A percentile compares a stretch with the other conserved stretches of the same genome.
Evolutionary conservation across 2,113 vertebrate genomes (phyloP).

Genomic region (Gila orcuttii): DNA sequence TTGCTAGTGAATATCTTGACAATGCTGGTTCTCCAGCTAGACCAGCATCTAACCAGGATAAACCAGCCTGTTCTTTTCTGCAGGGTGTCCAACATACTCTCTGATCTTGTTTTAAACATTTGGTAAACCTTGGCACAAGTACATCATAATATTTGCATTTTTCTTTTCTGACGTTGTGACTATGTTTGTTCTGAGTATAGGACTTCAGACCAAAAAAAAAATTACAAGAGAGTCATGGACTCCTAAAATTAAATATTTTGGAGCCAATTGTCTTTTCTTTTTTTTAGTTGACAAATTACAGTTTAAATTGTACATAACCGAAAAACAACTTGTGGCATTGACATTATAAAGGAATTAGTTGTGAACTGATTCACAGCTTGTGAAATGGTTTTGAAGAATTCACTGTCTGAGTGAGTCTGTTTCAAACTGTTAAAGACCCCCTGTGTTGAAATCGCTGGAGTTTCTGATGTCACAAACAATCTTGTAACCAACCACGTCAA

Average conservation of each 20-base stretch:
- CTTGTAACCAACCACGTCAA: too few relatives aligned
- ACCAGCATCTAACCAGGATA: not conserved
- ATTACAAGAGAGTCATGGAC: not conserved
- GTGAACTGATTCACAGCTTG: not conserved
- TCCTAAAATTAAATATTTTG: not conserved
- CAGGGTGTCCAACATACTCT: not conserved
- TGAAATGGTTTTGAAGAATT: not conserved
- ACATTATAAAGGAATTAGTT: not conserved
- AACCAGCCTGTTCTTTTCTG: not conserved
- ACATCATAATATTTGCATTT: conserved; percentile 20
- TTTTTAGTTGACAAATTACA: too few relatives aligned
- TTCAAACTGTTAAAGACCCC: not conserved
- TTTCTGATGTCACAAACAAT: too few relatives aligned
- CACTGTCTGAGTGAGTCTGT: not conserved
- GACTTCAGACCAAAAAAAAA: not conserved
- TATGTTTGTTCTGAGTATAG: not conserved
- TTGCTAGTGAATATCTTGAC: not conserved
- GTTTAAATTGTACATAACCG: too few relatives aligned
- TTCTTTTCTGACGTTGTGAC: conserved; percentile 18
- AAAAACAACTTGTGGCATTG: too few relatives aligned
- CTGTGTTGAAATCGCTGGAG: too few relatives aligned
- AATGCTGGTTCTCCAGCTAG: not conserved
- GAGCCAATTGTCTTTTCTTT: not conserved
- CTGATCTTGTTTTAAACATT: conserved; percentile 17
- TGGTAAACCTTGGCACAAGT: conserved; percentile 7